Evolutionary conservation across 1,140 invertebrate species (phyloP), one percentile per base, ranked within the genome.

Genomic region (Caenorhabditis tropicalis): DNA sequence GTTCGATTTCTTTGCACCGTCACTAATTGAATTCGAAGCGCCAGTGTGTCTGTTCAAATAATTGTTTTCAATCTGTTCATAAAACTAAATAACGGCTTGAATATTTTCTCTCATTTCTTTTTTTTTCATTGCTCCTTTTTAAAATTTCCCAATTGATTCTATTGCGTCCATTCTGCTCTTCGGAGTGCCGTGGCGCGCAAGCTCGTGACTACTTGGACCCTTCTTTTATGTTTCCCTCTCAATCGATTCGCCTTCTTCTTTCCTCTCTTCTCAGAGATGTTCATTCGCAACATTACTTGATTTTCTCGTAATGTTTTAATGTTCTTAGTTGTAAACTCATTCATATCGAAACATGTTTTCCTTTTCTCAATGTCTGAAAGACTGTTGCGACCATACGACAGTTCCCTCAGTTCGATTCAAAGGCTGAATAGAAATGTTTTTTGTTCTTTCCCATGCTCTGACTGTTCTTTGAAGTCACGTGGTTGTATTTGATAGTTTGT

Each of bases 161-260:
- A 24, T 74, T 74, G 65, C 65, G 65, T 74, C 65, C 43, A 46
- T n/a, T 43, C 36, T 27, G 33, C 65, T 21, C 53, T 56, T 27
- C 24, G 39, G 39, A 6, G 65, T 43, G 33, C 65, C 65, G 7
- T 24, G 29, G 65, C 36, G 65, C 36, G 65, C 36, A 24, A 74
- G 65, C 65, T 74, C 65, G 65, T 74, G 65, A 74, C 65, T 74
- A n/a, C 65, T 43, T 43, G 33, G 29, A n/a, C 36, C 65, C 65
- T 74, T 24, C 36, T 31, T 70, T 65, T n/a, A n/a, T 36, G 12
- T 74, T 43, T 39, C 65, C 60, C 31, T n/a, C 39, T n/a, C n/a
- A n/a, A 70, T 70, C 60, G 60, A 70, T 70, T 70, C 16, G 39
- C 60, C 7, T 74, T 6, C 36, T 46, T 24, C 19, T 43, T 15